phyloP scores from a whole-genome alignment of 2,797 vertebrate species.

The Pagetopsis macropterus region DNA sequence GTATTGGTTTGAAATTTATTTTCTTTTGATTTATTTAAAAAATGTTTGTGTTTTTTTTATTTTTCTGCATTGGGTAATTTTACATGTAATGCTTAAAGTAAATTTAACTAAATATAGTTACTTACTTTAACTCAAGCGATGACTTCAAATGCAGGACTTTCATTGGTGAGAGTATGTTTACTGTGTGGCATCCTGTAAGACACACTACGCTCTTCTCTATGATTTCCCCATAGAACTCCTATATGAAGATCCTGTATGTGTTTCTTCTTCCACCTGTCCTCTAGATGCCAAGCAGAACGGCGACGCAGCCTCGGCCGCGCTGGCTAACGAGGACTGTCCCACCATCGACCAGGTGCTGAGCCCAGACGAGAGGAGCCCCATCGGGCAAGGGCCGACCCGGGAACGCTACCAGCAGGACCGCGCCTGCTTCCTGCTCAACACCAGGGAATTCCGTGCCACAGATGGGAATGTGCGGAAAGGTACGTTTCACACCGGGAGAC shows the following conservation, averaged over 20 bases:
- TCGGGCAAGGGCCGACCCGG: constrained; percentile 79
- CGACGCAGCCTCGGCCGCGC: constrained; percentile 90
- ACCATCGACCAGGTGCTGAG: constrained; percentile 94
- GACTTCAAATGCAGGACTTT: too few species aligned
- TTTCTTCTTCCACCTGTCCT: neutral
- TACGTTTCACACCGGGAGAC: constrained; percentile 74
- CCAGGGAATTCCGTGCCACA: constrained; percentile 90
- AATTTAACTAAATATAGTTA: too few species aligned
- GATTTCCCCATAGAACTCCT: neutral
- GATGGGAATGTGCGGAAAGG: constrained; percentile 96
- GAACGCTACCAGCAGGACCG: constrained; percentile 92
- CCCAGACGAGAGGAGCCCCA: constrained; percentile 90
- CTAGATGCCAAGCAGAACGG: constrained; percentile 94
- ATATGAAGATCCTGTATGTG: neutral
- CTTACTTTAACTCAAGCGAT: too few species aligned
- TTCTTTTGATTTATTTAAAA: too few species aligned
- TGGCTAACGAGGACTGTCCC: constrained; percentile 94
- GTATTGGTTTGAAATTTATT: too few species aligned
- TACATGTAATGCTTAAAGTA: too few species aligned
- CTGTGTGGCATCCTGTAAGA: neutral
- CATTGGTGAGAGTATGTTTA: too few species aligned
- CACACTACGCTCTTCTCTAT: neutral
- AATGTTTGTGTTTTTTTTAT: too few species aligned
- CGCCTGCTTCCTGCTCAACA: constrained; percentile 94
- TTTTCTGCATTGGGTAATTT: too few species aligned